phyloP scores from a whole-genome alignment of 2,888 invertebrate genomes.

The Hypolimnas misippus region DNA sequence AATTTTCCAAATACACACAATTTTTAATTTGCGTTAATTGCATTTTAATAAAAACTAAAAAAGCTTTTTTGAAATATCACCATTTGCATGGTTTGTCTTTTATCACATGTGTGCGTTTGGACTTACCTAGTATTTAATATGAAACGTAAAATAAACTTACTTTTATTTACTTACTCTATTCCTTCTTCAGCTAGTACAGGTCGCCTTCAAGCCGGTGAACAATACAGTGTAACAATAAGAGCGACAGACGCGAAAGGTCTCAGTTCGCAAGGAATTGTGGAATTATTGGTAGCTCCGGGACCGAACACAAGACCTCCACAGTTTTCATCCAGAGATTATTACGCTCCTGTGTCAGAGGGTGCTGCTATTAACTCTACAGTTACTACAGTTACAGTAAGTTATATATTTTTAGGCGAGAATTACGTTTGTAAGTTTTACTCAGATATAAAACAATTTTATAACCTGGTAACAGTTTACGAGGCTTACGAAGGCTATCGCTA shows the following conservation, averaged over 20 bases:
- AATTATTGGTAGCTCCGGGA: constrained; percentile 92
- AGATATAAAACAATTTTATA: too few relatives aligned
- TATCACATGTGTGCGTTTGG: not conserved
- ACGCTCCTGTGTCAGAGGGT: constrained; percentile 94
- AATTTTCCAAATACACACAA: not conserved
- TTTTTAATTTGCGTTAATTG: not conserved
- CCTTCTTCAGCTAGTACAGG: constrained; percentile 92
- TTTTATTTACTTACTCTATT: constrained; percentile 47
- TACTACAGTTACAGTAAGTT: constrained; percentile 87
- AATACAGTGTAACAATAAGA: constrained; percentile 94
- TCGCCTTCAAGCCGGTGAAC: constrained; percentile 92
- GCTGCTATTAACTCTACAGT: constrained; percentile 94
- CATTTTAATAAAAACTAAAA: not conserved
- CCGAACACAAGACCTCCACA: constrained; percentile 92
- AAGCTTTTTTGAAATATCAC: not conserved
- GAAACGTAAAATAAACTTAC: too few relatives aligned
- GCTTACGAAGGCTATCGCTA: too few relatives aligned
- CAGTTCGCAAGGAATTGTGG: constrained; percentile 93
- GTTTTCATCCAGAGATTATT: constrained; percentile 92
- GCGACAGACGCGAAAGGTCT: constrained; percentile 92
- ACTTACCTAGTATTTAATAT: too few relatives aligned
- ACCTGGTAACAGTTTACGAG: too few relatives aligned
- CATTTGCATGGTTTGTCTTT: not conserved
- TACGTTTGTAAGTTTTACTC: too few relatives aligned
- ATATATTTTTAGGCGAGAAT: too few relatives aligned